Evolutionary conservation across 2,888 invertebrate species (phyloP).

Genomic region (Neocrepidodera transversa): DNA sequence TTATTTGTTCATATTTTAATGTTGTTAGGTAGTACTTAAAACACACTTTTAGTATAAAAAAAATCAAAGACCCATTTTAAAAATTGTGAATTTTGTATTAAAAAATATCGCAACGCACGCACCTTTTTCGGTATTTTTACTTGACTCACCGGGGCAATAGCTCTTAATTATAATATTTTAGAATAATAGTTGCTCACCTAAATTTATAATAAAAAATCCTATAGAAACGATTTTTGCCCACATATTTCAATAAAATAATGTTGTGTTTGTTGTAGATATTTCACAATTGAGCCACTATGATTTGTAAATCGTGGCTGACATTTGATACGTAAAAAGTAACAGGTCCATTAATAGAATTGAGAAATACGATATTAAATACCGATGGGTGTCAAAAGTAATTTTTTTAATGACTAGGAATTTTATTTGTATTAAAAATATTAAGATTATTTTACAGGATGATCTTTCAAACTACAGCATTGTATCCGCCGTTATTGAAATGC

Average conservation of each 20-base stretch:
- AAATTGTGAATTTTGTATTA: too few relatives aligned
- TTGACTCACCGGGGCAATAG: too few relatives aligned
- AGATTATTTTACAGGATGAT: too few relatives aligned
- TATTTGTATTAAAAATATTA: too few relatives aligned
- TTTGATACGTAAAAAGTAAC: neutral
- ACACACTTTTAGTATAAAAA: too few relatives aligned
- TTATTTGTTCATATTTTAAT: too few relatives aligned
- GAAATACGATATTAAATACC: neutral
- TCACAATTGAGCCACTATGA: neutral
- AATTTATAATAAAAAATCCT: neutral
- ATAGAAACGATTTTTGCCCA: neutral
- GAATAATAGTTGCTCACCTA: neutral
- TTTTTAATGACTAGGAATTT: neutral
- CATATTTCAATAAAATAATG: neutral
- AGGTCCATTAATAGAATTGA: neutral
- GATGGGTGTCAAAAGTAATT: neutral
- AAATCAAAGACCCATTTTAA: too few relatives aligned
- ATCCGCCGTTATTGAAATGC: too few relatives aligned
- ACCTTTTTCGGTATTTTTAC: too few relatives aligned
- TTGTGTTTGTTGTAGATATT: neutral
- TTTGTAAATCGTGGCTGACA: conserved; percentile 1
- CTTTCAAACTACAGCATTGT: too few relatives aligned
- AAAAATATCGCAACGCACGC: too few relatives aligned
- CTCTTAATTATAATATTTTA: neutral
- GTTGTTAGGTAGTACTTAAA: too few relatives aligned